Evolutionary conservation across 2,113 vertebrate genomes (phyloP), one percentile per base, ranked within the genome.

Genomic region (Pipra filicauda): DNA sequence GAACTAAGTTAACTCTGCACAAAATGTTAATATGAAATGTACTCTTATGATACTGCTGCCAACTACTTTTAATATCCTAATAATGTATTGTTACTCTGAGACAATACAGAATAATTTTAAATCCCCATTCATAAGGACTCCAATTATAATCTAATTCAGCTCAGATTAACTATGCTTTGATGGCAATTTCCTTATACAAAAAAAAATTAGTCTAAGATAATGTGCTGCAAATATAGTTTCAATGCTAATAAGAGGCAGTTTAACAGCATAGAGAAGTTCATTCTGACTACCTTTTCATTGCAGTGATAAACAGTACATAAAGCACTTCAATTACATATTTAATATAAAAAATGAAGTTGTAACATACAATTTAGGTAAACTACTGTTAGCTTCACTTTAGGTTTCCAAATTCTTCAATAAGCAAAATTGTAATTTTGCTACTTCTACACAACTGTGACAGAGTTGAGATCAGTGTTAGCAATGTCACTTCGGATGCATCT

Each of bases 121-220:
- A 96, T 94, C 94, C 62, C 74, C 83, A 96, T 97, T 97, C 95
- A 92, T 94, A 96, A 97, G 93, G 95, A 95, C 91, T 96, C 95
- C 89, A 98, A 98, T 98, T 98, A 98, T 97, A 98, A 98, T 97
- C 96, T 97, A 97, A 97, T 98, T 98, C 95, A 93, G 88, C 95
- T 97, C 97, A 97, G 97, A 98, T 98, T 98, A 98, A 97, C 96
- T 97, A 96, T 82, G 97, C 75, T 98, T 97, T 97, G 93, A 97
- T 95, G 93, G 95, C 89, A 97, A 97, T 97, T 97, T 95, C 88
- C 91, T 96, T 95, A 97, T 71, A 92, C 66, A 97, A 97, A 97
- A 97, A 91, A 97, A 98, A 97, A 97, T 97, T 91, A 97, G 93
- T 93, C 91, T 95, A 97, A 96, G 84, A 98, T 98, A 98, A 98